Evolutionary conservation across 1,140 invertebrate genomes (phyloP).

Genomic region (Venustaconcha ellipsiformis): DNA sequence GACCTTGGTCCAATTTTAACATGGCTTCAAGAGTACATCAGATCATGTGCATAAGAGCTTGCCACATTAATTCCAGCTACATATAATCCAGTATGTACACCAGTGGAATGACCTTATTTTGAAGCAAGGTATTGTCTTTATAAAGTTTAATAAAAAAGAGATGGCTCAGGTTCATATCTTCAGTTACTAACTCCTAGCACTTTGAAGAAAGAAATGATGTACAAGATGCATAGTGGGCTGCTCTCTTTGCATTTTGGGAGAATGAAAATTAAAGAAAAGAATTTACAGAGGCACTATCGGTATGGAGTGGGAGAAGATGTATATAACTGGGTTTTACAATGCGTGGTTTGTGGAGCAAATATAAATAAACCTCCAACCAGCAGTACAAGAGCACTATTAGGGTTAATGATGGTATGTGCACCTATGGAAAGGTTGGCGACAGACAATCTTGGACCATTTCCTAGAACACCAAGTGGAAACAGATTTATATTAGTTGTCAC

Average conservation of each 20-base stretch:
- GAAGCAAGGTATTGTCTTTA: not conserved
- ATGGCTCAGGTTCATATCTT: not conserved
- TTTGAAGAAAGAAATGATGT: not conserved
- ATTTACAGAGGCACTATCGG: not conserved
- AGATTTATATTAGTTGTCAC: conserved; percentile 44
- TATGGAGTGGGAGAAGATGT: conserved; percentile 11
- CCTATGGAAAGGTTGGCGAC: conserved; percentile 22
- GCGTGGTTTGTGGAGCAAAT: conserved; percentile 4
- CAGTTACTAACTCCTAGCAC: no score
- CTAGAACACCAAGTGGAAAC: conserved; percentile 35
- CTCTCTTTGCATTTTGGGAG: no score
- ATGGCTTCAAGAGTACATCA: no score
- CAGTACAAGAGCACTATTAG: conserved; percentile 5
- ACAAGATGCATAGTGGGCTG: not conserved
- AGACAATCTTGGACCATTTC: conserved; percentile 47
- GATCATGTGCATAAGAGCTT: not conserved
- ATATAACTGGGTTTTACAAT: conserved; percentile 2
- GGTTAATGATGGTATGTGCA: not conserved
- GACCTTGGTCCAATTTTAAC: no score
- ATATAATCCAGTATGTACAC: conserved; percentile 26
- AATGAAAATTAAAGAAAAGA: not conserved
- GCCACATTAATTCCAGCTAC: conserved; percentile 38
- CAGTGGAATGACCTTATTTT: not conserved
- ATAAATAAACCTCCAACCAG: not conserved
- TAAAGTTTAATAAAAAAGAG: not conserved